A percentile compares a stretch with the other conserved stretches of the same genome.
These are phyloP conservation scores for Bufo bufo DNA, from an alignment of 2,113 vertebrate genomes.

Conservation along the genomic window DNA sequence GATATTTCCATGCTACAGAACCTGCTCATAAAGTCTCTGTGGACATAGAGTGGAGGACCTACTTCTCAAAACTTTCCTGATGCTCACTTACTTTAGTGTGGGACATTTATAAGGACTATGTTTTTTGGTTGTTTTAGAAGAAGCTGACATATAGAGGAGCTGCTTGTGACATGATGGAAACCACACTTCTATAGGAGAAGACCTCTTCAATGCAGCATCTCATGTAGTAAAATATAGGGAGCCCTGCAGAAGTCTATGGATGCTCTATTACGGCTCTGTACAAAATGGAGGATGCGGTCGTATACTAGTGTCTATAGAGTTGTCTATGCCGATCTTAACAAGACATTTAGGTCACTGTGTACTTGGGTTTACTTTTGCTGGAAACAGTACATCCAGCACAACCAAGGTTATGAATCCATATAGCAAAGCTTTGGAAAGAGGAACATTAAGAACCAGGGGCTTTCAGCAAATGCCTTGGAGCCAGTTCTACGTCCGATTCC, in stretches of 20 bases:
- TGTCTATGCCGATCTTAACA: not conserved
- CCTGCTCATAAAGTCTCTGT: no score
- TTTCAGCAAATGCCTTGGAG: constrained; percentile 25
- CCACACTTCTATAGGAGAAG: not conserved
- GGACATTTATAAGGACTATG: no score
- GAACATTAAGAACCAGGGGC: not conserved
- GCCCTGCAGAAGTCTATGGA: not conserved
- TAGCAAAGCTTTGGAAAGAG: not conserved
- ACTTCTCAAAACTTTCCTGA: no score
- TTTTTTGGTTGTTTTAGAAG: no score
- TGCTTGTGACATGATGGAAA: no score
- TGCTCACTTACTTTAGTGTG: no score
- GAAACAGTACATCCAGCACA: not conserved
- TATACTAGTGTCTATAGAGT: no score
- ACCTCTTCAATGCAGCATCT: not conserved
- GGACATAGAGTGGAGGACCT: no score
- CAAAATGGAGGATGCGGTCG: not conserved
- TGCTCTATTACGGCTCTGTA: not conserved
- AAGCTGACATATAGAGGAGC: no score
- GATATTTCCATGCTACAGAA: no score
- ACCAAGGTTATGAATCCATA: not conserved
- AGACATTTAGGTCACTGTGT: not conserved
- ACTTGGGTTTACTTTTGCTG: not conserved
- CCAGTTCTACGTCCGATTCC: constrained; percentile 6
- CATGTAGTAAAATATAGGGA: not conserved